phyloP scores from a whole-genome alignment of 2,797 vertebrate genomes.

The Semaprochilodus insignis region DNA sequence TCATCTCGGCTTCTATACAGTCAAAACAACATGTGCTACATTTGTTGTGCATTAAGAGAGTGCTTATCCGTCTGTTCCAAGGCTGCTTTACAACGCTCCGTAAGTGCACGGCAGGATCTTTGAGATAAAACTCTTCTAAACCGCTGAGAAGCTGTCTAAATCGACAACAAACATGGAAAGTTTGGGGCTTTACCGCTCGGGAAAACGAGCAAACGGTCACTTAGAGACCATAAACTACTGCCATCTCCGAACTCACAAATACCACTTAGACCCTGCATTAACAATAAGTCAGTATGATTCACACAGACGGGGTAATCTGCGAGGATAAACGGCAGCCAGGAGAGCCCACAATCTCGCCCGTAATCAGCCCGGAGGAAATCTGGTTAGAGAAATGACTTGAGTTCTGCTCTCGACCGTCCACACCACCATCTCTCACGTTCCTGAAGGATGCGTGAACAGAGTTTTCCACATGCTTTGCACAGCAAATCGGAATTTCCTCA shows the following conservation, averaged over 20 bases:
- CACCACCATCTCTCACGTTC: neutral
- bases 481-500: no score
- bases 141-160: constrained; percentile 66
- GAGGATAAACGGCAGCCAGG: constrained; percentile 58
- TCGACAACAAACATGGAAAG: constrained; percentile 66
- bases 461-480: neutral
- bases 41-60: no score
- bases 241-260: constrained; percentile 32
- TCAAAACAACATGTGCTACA: constrained; percentile 1
- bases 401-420: neutral
- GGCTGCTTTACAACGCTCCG: neutral
- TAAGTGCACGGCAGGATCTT: constrained; percentile 57
- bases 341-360: neutral
- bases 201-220: constrained; percentile 61
- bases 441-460: neutral
- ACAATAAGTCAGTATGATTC: constrained; percentile 67
- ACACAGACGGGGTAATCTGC: constrained; percentile 65
- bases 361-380: constrained; percentile 46
- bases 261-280: constrained; percentile 70
- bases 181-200: constrained; percentile 33
- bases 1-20: neutral
- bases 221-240: constrained; percentile 58
- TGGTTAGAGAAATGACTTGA: constrained; percentile 33
- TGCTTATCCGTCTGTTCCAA: neutral
- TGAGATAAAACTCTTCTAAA: constrained; percentile 62